A percentile compares a stretch with the other conserved stretches of the same genome.
These are phyloP conservation scores for Cyanoliseus patagonus DNA, from an alignment of 2,113 vertebrate genomes.

Conservation along the genomic window DNA sequence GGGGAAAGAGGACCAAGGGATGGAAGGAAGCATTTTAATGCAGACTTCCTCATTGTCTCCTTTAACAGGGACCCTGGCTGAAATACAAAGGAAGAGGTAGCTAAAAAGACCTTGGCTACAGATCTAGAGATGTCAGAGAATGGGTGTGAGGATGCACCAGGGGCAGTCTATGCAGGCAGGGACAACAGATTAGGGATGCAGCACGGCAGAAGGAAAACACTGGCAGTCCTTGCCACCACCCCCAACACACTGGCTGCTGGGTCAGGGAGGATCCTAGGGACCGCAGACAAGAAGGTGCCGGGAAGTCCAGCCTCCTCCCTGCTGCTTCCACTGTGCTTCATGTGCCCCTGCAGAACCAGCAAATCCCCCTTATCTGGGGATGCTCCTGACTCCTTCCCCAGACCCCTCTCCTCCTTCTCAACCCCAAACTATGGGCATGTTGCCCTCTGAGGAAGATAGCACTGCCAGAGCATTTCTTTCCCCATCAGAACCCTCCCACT, in stretches of 20 bases:
- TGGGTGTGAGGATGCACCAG: not conserved
- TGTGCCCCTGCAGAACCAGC: not conserved
- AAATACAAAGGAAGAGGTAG: constrained; percentile 32
- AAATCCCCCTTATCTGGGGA: fast-evolving
- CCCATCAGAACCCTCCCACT: not conserved
- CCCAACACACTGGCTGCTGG: fast-evolving
- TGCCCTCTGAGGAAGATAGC: not conserved
- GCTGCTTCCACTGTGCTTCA: not conserved
- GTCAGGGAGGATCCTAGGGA: not conserved
- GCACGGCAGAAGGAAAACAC: not conserved
- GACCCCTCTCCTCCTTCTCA: not conserved
- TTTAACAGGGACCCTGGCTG: not conserved
- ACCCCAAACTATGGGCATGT: not conserved
- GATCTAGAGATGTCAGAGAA: not conserved
- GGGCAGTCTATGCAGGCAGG: not conserved
- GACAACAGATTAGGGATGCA: not conserved
- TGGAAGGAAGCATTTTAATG: constrained; percentile 51
- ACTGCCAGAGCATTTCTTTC: not conserved
- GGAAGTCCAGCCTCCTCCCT: not conserved
- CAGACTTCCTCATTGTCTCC: constrained; percentile 36
- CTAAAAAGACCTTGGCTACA: not conserved
- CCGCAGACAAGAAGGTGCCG: fast-evolving
- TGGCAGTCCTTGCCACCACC: not conserved
- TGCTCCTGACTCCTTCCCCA: not conserved
- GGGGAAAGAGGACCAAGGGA: not conserved